These are phyloP conservation scores for Adelphocoris suturalis DNA, from an alignment of 2,888 invertebrate genomes.

Conservation along the genomic window DNA sequence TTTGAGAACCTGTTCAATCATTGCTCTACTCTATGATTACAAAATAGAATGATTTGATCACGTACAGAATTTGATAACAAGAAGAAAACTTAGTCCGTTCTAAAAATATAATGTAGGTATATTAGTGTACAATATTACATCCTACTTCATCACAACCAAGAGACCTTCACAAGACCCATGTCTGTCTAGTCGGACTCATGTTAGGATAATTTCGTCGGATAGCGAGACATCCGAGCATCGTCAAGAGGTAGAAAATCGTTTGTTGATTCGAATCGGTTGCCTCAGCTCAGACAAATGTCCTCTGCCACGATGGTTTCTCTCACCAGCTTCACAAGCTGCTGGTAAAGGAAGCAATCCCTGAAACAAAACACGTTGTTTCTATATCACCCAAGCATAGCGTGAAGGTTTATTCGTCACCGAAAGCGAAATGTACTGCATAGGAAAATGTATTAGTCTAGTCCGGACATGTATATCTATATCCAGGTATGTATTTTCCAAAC, in stretches of 20 bases:
- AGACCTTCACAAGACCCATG: not conserved
- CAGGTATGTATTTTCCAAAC: no score
- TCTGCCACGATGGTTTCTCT: conserved; percentile 68
- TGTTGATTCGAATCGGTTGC: not conserved
- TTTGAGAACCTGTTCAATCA: no score
- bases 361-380: conserved; percentile 71
- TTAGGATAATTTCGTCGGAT: not conserved
- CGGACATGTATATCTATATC: no score
- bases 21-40: no score
- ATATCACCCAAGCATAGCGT: no score
- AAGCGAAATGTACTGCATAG: no score
- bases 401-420: no score
- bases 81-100: not conserved
- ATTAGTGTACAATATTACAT: not conserved
- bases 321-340: conserved; percentile 84
- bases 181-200: not conserved
- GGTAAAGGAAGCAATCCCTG: conserved; percentile 84
- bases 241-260: not conserved
- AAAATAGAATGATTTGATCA: no score
- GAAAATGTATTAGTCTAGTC: no score
- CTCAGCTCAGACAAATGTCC: not conserved
- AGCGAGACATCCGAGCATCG: not conserved
- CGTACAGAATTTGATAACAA: no score
- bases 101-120: not conserved
- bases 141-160: conserved; percentile 8